These are phyloP conservation scores for Oryzias melastigma DNA, from an alignment of 2,113 vertebrate genomes.

Conservation along the genomic window DNA sequence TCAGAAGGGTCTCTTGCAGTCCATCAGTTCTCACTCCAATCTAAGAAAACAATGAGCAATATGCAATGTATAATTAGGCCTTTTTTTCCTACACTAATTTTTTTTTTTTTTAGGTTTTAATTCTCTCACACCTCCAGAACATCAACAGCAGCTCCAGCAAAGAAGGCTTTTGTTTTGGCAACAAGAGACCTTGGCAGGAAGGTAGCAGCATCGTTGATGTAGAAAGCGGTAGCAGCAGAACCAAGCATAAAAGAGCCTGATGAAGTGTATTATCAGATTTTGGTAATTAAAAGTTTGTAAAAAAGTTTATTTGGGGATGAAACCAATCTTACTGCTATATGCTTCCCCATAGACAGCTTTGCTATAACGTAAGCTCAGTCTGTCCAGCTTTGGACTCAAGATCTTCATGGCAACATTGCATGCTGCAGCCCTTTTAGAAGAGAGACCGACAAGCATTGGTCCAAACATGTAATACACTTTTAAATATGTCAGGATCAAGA, in stretches of 20 bases:
- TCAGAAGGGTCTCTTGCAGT: conserved; percentile 78
- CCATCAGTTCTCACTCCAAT: conserved; percentile 79
- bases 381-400: conserved; percentile 73
- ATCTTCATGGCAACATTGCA: conserved; percentile 82
- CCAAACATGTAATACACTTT: not conserved
- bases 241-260: conserved; percentile 79
- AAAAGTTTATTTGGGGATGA: not conserved
- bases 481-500: conserved; percentile 2
- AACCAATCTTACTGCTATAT: conserved; percentile 74
- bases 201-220: conserved; percentile 81
- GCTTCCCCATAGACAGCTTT: conserved; percentile 65
- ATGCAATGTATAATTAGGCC: no score
- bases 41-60: conserved; percentile 50
- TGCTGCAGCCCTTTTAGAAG: conserved; percentile 76
- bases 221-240: conserved; percentile 73
- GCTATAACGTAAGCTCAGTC: conserved; percentile 77
- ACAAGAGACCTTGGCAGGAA: conserved; percentile 78
- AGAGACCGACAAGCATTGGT: not conserved
- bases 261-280: conserved; percentile 6
- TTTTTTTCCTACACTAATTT: no score
- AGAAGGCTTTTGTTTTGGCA: conserved; percentile 73
- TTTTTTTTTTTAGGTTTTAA: not conserved
- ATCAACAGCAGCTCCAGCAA: conserved; percentile 79
- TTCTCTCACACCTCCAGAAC: conserved; percentile 76
- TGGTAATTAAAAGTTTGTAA: not conserved